Conservation (phyloP, 2,888 invertebrate genomes). For the Protodeltote pygarga region DNA sequence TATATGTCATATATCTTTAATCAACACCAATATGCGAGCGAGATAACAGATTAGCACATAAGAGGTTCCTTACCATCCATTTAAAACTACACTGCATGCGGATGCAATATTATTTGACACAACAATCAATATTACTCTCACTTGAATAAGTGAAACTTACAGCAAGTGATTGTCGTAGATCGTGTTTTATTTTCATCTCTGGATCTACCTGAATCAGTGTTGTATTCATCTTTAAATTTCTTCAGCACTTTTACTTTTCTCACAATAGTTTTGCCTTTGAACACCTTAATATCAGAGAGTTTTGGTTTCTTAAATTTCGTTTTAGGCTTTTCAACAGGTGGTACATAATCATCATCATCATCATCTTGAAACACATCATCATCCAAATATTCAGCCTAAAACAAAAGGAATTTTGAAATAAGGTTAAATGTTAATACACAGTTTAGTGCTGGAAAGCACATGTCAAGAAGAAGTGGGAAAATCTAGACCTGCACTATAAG, state of each 20-base stretch:
- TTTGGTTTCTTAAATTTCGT: constrained; percentile 78
- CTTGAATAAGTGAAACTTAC: constrained; percentile 60
- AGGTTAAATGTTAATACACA: too few species aligned
- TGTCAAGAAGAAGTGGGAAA: too few species aligned
- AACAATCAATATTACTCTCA: too few species aligned
- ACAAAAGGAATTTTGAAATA: constrained; percentile 11
- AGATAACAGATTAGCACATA: too few species aligned
- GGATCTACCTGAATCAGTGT: constrained; percentile 32
- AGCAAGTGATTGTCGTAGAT: constrained; percentile 81
- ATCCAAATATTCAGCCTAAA: constrained; percentile 73
- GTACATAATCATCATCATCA: constrained; percentile 78
- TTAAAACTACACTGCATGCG: too few species aligned
- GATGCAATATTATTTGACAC: too few species aligned
- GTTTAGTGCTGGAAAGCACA: too few species aligned
- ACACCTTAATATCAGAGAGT: constrained; percentile 76
- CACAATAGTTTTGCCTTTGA: constrained; percentile 74
- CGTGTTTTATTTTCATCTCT: constrained; percentile 61
- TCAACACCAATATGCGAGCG: too few species aligned
- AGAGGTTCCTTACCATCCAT: too few species aligned
- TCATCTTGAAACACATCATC: constrained; percentile 79
- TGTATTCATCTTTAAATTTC: constrained; percentile 65
- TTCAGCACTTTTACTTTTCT: constrained; percentile 75
- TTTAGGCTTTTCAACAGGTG: constrained; percentile 68
- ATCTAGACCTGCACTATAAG: too few species aligned
- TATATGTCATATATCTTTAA: too few species aligned